Evolutionary conservation across 2,888 invertebrate genomes (phyloP), one percentile per base, ranked within the genome.

Genomic region (Aricia artaxerxes): DNA sequence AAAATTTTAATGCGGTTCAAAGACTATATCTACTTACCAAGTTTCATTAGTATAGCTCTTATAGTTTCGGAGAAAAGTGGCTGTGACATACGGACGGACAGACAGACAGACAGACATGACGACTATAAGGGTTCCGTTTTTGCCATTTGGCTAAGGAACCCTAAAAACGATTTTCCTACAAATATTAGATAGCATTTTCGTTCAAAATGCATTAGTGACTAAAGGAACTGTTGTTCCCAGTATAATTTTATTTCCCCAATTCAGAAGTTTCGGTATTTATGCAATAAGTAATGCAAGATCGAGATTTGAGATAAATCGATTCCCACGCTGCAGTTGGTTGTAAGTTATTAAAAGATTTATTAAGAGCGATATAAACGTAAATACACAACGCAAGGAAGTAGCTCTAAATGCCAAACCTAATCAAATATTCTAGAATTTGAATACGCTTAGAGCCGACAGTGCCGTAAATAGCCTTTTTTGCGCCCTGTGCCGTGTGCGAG

Each of bases 341-440:
- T 64, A 64, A 64, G 69, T 9, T 35, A 69, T 31, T 69, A 69
- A 16, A 24, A 64, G 64, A 64, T 64, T 64, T 64, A 64, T 31
- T 64, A 64, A 64, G 64, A 69, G 69, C 69, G 69, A 69, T 69
- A 69, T 69, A 69, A 69, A 77, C 53, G 35, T 77, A 40, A 57
- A 60, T 77, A 60, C n/a, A 75, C 75, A 31, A 69, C 9, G 7
- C 24, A 40, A 75, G 49, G 24, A 31, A 75, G 31, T 49, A 49
- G 75, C 31, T 75, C 49, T 31, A 75, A 75, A 75, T 75, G 75
- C 75, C 49, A 75, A 49, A 75, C 49, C 24, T 49, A 75, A 75
- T 75, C 49, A 49, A 49, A 75, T 31, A 49, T 24, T 75, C 75
- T 24, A 24, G 49, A 49, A 31, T 75, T 69, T 69, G 1, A 69